phyloP scores from a whole-genome alignment of 2,113 vertebrate genomes.

The Psophia crepitans region DNA sequence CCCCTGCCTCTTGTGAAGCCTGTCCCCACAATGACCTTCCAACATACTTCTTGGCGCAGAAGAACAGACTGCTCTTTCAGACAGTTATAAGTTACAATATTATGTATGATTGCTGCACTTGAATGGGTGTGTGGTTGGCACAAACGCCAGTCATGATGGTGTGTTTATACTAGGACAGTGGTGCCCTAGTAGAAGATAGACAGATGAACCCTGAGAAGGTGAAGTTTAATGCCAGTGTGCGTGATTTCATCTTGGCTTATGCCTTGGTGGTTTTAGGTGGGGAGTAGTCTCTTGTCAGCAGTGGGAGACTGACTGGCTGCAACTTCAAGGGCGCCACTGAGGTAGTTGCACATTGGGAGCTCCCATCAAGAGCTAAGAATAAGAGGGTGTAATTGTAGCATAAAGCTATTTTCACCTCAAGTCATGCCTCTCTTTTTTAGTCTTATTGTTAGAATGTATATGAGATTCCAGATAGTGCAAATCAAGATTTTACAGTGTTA shows the following conservation, averaged over 20 bases:
- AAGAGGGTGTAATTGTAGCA: background rate
- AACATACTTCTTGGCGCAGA: background rate
- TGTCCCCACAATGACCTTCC: background rate
- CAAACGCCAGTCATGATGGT: accelerated
- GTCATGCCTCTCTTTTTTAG: background rate
- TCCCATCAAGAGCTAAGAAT: background rate
- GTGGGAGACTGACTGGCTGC: background rate
- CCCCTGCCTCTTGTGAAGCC: background rate
- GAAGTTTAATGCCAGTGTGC: background rate
- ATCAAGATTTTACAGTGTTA: background rate
- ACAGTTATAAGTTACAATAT: background rate
- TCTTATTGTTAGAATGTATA: background rate
- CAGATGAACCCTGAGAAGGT: background rate
- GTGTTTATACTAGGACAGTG: background rate
- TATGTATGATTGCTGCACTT: background rate
- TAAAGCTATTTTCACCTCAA: background rate
- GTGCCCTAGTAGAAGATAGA: background rate
- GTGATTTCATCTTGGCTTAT: background rate
- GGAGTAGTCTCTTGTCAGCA: background rate
- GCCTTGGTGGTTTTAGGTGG: background rate
- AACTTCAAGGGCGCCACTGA: background rate
- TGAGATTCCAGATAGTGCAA: background rate
- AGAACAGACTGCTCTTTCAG: background rate
- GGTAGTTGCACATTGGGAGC: background rate
- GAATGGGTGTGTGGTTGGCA: background rate